Conservation (phyloP, 1,140 invertebrate species). For the Galleria mellonella region DNA sequence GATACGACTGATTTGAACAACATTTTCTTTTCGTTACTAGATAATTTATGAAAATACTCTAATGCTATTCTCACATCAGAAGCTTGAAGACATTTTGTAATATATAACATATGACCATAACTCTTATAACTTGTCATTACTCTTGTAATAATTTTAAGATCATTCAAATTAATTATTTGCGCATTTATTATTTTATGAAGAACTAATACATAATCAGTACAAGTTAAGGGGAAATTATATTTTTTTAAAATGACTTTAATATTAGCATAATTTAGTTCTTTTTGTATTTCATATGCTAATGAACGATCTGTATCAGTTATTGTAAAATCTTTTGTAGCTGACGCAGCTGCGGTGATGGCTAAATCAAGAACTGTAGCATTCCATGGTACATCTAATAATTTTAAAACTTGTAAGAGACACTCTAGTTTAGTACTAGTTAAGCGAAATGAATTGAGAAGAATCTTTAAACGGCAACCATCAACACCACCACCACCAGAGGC, state of each 20-base stretch:
- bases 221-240: conserved; percentile 56
- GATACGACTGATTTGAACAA: conserved; percentile 39
- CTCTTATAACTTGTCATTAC: conserved; percentile 29
- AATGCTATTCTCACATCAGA: conserved; percentile 51
- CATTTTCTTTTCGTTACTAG: conserved; percentile 32
- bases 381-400: conserved; percentile 63
- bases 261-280: conserved; percentile 58
- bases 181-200: conserved; percentile 53
- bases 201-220: conserved; percentile 50
- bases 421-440: conserved; percentile 45
- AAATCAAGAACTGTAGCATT: conserved; percentile 43
- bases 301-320: conserved; percentile 40
- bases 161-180: conserved; percentile 39
- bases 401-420: conserved; percentile 55
- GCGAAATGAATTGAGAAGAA: conserved; percentile 49
- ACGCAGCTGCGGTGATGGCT: conserved; percentile 39
- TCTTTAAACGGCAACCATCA: conserved; percentile 46
- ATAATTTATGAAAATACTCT: conserved; percentile 42
- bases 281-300: conserved; percentile 51
- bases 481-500: conserved; percentile 49
- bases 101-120: conserved; percentile 47
- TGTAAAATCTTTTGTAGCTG: conserved; percentile 47
- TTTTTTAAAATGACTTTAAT: conserved; percentile 63
- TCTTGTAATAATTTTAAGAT: conserved; percentile 46
- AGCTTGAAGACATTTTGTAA: conserved; percentile 50